phyloP scores from a whole-genome alignment of 2,113 vertebrate genomes.

The Euleptes europaea region DNA sequence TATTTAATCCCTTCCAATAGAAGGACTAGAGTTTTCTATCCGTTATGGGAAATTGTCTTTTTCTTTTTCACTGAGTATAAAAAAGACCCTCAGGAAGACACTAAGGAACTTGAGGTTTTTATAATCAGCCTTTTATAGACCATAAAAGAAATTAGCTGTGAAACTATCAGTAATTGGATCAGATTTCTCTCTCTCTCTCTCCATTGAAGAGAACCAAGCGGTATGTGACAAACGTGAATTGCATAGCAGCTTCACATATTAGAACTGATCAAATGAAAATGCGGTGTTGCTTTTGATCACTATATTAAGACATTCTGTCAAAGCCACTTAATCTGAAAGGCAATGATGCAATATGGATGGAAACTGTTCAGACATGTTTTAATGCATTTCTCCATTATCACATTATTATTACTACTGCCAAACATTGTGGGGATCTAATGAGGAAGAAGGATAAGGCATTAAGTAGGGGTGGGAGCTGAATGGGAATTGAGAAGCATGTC shows the following conservation, averaged over 20 bases:
- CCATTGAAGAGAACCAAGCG: slow-evolving; percentile 1
- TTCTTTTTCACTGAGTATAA: background rate
- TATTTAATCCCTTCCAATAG: background rate
- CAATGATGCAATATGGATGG: background rate
- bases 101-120: slow-evolving; percentile 16
- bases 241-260: background rate
- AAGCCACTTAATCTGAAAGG: background rate
- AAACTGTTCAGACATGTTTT: background rate
- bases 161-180: slow-evolving; percentile 38
- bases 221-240: slow-evolving; percentile 19
- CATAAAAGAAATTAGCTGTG: slow-evolving; percentile 30
- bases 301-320: background rate
- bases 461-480: background rate
- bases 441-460: background rate
- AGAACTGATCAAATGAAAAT: background rate
- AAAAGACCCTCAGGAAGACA: background rate
- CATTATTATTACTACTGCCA: background rate
- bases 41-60: background rate
- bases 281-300: background rate
- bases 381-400: background rate
- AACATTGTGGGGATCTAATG: background rate
- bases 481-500: background rate
- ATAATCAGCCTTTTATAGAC: slow-evolving; percentile 49
- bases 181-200: background rate
- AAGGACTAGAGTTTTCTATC: slow-evolving; percentile 15